These are phyloP conservation scores for Girardia tigrina DNA, from an alignment of 2,888 invertebrate species.

Conservation along the genomic window DNA sequence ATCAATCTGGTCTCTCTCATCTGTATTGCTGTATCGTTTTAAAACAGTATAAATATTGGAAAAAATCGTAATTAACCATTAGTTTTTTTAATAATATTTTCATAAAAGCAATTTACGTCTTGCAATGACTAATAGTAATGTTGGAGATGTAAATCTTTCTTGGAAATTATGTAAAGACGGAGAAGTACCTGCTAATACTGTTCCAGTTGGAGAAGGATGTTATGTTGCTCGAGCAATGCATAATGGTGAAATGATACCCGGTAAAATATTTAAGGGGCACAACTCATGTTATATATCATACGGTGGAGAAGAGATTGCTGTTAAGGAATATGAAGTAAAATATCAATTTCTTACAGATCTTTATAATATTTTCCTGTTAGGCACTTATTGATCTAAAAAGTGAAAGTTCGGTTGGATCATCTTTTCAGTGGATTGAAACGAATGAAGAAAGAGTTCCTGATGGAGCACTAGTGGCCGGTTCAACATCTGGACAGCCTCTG, in stretches of 20 bases:
- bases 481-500: neutral
- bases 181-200: neutral
- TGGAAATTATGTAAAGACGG: neutral
- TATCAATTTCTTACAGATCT: neutral
- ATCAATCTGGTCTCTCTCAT: neutral
- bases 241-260: constrained; percentile 19
- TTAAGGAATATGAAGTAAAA: constrained; percentile 15
- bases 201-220: neutral
- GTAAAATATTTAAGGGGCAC: constrained; percentile 6
- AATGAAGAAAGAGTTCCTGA: constrained; percentile 2
- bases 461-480: constrained; percentile 3
- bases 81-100: no score
- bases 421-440: constrained; percentile 6
- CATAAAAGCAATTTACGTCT: no score
- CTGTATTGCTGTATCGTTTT: neutral
- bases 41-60: neutral
- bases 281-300: neutral
- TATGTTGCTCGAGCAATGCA: constrained; percentile 21
- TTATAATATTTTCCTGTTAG: neutral
- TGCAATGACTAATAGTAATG: neutral
- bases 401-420: neutral
- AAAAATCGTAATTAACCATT: no score
- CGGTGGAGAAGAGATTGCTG: constrained; percentile 11
- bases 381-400: neutral
- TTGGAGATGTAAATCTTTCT: neutral